Conservation (phyloP, 1,140 invertebrate species). For the Drosophila varians region DNA sequence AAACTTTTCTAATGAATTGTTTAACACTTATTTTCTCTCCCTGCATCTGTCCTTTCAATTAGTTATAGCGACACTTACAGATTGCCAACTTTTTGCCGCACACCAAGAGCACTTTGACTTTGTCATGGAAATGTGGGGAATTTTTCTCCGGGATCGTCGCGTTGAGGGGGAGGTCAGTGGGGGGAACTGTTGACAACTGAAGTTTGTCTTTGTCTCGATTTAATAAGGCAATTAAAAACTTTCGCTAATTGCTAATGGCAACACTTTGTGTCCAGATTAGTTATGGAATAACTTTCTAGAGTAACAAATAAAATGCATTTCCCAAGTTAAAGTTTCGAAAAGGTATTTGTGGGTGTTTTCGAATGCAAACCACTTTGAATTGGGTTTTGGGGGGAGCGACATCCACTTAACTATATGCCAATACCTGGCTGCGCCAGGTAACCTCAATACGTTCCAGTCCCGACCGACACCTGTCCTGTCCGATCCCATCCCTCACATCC, state of each 20-base stretch:
- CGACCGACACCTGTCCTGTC: constrained; percentile 49
- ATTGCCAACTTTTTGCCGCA: constrained; percentile 64
- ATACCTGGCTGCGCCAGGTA: constrained; percentile 30
- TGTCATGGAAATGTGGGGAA: constrained; percentile 14
- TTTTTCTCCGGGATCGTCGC: background rate
- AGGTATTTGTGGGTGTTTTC: background rate
- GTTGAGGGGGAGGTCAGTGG: background rate
- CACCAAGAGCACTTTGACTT: constrained; percentile 40
- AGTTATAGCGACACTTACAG: constrained; percentile 62
- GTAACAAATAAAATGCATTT: background rate
- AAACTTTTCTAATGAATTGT: background rate
- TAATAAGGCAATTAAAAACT: constrained; percentile 76
- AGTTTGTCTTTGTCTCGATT: constrained; percentile 61
- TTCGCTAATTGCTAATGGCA: constrained; percentile 67
- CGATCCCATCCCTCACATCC: constrained; percentile 7
- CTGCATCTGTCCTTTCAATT: constrained; percentile 54
- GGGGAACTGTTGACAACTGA: background rate
- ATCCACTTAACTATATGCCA: constrained; percentile 59
- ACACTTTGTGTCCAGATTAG: constrained; percentile 26
- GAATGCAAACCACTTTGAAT: constrained; percentile 20
- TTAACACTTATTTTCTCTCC: background rate
- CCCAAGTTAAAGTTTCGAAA: background rate
- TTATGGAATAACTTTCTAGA: background rate
- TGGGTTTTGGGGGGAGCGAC: constrained; percentile 20
- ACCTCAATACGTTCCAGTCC: constrained; percentile 54